Evolutionary conservation across 2,888 invertebrate genomes (phyloP), one percentile per base, ranked within the genome.

Genomic region (Himalopsyche anomala): DNA sequence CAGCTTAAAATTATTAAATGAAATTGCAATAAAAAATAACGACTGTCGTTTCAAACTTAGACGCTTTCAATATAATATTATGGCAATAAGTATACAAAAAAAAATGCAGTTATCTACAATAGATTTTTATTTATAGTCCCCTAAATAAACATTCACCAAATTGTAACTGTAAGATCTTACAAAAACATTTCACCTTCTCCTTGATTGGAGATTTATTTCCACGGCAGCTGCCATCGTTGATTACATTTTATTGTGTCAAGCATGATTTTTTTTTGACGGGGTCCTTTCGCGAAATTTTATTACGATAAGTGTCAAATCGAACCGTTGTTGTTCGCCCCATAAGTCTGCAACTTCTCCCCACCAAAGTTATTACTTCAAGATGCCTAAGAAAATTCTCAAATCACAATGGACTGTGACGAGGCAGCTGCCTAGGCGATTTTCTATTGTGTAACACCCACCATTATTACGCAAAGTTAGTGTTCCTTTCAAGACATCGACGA

Each of bases 371-470:
- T 36, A 36, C 36, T 74, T 12, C 19, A 19, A 74, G 74, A 74
- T 74, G 74, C 28, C 74, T 36, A 74, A 36, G 74, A 74, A 36
- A 38, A 38, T 74, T 74, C 74, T 74, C 15, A 28, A 36, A 74
- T 74, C 9, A 74, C 74, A 74, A 74, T 74, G 36, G 74, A 74
- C 36, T 36, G 28, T 5, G 74, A 74, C 36, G 28, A 38, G 15
- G 36, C 74, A 36, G 74, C 74, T 36, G 74, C 36, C 36, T 28
- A 38, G 15, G 15, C 28, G 4, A 74, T 74, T 74, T 74, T 36
- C 74, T 74, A 74, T 74, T 74, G 74, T 74, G 12, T 36, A 74
- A 74, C 74, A 74, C 74, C 74, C 74, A 74, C 74, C 74, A 74
- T 74, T 74, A 74, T 74, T 74, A 74, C 74, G 38, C 12, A 74